Percentiles rank a stretch among this genome's conserved stretches.
These are phyloP conservation scores for Bolborhynchus lineola DNA, from an alignment of 2,113 vertebrate species.

Conservation along the genomic window DNA sequence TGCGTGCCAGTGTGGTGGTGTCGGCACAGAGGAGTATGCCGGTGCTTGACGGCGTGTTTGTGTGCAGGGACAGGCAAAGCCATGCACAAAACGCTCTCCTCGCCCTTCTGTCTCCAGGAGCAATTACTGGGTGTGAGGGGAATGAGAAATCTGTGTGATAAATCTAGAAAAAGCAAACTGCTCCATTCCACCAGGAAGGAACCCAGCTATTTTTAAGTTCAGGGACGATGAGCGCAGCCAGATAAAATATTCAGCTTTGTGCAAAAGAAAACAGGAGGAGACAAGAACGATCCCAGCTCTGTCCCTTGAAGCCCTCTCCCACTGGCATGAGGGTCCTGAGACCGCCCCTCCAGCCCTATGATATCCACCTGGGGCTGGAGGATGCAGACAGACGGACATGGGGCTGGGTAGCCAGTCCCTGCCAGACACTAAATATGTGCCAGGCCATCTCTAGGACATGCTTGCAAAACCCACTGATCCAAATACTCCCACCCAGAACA, in stretches of 20 bases:
- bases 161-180: conserved; percentile 39
- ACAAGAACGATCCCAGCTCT: background rate
- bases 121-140: background rate
- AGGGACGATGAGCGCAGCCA: background rate
- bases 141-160: background rate
- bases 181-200: conserved; percentile 10
- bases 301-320: background rate
- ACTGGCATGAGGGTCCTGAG: background rate
- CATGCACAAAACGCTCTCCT: background rate
- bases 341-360: accelerated
- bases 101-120: background rate
- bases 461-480: background rate
- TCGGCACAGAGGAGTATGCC: accelerated
- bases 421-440: background rate
- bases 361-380: background rate
- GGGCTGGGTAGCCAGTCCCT: background rate
- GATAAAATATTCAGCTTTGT: conserved; percentile 28
- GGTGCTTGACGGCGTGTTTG: background rate
- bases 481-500: background rate
- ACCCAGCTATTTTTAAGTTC: conserved; percentile 14
- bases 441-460: background rate
- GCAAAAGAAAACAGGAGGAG: conserved; percentile 36
- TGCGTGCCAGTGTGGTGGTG: background rate
- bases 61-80: background rate
- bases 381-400: accelerated